These are phyloP conservation scores for Episyrphus balteatus DNA, from an alignment of 1,140 invertebrate genomes.

Conservation along the genomic window DNA sequence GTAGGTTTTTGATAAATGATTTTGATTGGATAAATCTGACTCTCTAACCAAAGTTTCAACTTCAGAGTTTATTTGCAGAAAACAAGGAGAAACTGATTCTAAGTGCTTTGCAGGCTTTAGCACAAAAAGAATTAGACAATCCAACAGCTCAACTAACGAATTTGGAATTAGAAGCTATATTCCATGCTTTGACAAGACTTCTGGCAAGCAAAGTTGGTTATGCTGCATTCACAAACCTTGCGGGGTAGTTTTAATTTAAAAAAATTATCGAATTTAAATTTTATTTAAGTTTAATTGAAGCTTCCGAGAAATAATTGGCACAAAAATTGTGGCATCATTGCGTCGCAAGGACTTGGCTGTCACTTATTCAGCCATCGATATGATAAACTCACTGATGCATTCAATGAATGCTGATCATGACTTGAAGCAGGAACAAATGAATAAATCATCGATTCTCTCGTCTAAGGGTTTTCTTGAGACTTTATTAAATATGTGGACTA, in stretches of 20 bases:
- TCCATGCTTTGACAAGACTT: slow-evolving; percentile 84
- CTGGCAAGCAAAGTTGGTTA: slow-evolving; percentile 97
- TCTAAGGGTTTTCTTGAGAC: slow-evolving; percentile 87
- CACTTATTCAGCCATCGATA: slow-evolving; percentile 92
- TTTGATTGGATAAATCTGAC: background rate
- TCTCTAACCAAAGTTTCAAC: background rate
- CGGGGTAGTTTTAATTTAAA: slow-evolving; percentile 51
- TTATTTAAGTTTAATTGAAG: slow-evolving; percentile 35
- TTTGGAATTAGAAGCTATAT: slow-evolving; percentile 79
- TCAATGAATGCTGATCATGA: slow-evolving; percentile 97
- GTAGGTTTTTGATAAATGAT: slow-evolving; percentile 46
- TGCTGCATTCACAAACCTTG: slow-evolving; percentile 83
- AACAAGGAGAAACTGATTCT: slow-evolving; percentile 96
- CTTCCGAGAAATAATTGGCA: slow-evolving; percentile 89
- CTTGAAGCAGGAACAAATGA: slow-evolving; percentile 92
- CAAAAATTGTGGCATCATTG: slow-evolving; percentile 83
- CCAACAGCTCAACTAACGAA: slow-evolving; percentile 40
- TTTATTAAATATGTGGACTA: slow-evolving; percentile 89
- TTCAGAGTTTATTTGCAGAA: slow-evolving; percentile 86
- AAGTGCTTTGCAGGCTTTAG: slow-evolving; percentile 61
- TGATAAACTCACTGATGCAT: slow-evolving; percentile 95
- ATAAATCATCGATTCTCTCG: slow-evolving; percentile 91
- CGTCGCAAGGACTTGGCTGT: slow-evolving; percentile 80
- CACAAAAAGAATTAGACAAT: slow-evolving; percentile 58
- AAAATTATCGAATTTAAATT: slow-evolving; percentile 4